A percentile compares a stretch with the other conserved stretches of the same genome.
Evolutionary conservation across 2,888 invertebrate genomes (phyloP).

Genomic region (Holacanthella duospinosa): DNA sequence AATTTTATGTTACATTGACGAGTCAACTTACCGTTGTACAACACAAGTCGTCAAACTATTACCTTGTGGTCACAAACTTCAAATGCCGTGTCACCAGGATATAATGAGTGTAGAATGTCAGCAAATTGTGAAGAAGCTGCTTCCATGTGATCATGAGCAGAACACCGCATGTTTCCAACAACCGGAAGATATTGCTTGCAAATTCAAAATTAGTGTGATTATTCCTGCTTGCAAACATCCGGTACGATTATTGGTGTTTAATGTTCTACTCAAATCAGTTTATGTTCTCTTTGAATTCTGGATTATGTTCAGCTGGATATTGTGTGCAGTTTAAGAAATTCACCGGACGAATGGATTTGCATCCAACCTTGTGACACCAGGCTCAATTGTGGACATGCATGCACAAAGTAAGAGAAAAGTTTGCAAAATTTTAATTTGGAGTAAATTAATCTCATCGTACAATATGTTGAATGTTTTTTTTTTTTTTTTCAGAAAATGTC

Average conservation of each 20-base stretch:
- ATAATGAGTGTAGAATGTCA: slow-evolving; percentile 20
- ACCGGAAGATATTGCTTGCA: neutral
- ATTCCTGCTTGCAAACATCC: neutral
- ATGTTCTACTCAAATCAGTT: no score
- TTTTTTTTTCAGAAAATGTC: slow-evolving; percentile 44
- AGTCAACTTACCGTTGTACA: slow-evolving; percentile 39
- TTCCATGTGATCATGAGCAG: slow-evolving; percentile 39
- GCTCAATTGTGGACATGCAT: slow-evolving; percentile 55
- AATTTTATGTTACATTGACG: slow-evolving; percentile 44
- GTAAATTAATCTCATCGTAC: no score
- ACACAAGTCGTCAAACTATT: neutral
- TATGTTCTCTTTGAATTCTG: no score
- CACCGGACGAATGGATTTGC: neutral
- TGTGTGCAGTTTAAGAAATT: neutral
- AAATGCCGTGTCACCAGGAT: slow-evolving; percentile 43
- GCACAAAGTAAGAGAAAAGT: slow-evolving; percentile 39
- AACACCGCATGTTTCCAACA: neutral
- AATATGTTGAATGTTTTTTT: no score
- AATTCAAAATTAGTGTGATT: neutral
- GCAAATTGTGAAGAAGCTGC: slow-evolving; percentile 34
- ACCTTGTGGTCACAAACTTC: slow-evolving; percentile 41
- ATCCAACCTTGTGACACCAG: slow-evolving; percentile 2
- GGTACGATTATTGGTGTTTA: neutral
- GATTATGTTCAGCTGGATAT: neutral
- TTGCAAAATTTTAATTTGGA: no score